Conservation (phyloP, 2,797 vertebrate species). For the Danionella dracula region DNA sequence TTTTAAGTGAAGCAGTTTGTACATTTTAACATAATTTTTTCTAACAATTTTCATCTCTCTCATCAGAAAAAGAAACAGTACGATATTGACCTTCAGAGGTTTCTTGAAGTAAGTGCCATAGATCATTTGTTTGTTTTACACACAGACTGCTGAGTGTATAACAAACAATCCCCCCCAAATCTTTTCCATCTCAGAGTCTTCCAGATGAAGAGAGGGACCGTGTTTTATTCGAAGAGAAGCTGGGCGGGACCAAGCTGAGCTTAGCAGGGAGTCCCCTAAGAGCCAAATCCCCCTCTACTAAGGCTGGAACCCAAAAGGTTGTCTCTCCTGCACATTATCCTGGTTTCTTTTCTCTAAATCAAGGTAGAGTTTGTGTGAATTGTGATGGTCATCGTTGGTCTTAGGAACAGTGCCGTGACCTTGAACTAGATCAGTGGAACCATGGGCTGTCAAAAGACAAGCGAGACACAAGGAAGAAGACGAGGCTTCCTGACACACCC, state of each 20-base stretch:
- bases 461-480: slow-evolving; percentile 58
- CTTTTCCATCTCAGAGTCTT: slow-evolving; percentile 71
- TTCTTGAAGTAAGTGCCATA: slow-evolving; percentile 65
- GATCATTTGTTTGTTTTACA: no score
- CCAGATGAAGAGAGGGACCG: slow-evolving; percentile 72
- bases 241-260: slow-evolving; percentile 56
- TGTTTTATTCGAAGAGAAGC: slow-evolving; percentile 69
- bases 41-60: not conserved
- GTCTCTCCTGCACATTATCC: not conserved
- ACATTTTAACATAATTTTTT: no score
- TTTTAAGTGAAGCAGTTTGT: no score
- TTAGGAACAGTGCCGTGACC: slow-evolving; percentile 57
- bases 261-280: slow-evolving; percentile 56
- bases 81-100: slow-evolving; percentile 71
- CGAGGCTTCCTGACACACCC: slow-evolving; percentile 68
- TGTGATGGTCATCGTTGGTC: not conserved
- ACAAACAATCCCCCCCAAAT: no score
- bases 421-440: slow-evolving; percentile 60
- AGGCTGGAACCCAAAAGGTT: slow-evolving; percentile 50
- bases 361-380: not conserved
- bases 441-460: slow-evolving; percentile 53
- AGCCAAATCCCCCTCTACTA: slow-evolving; percentile 61
- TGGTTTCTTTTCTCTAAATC: not conserved
- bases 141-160: no score
- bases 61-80: slow-evolving; percentile 77